Base-by-base conservation (phyloP, 1,140 invertebrate genomes). In the Hypothenemus hampei region DNA sequence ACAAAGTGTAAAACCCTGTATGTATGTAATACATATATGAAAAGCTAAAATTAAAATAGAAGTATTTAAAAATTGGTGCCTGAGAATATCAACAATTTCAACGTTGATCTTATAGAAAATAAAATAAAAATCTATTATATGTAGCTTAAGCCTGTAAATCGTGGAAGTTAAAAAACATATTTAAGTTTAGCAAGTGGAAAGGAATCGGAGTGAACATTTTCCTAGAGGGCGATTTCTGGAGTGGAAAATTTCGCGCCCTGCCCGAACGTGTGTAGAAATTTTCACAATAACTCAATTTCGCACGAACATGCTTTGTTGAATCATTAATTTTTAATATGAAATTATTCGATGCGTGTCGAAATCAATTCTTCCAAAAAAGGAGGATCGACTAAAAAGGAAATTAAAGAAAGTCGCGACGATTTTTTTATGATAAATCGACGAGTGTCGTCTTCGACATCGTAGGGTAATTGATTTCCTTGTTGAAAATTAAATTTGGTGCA, bases 241-340 rank as follows among this genome's bases (percentile, higher is more conserved):
- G 51, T 46, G 51, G 51, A 54, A 54, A 54, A 45, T 54, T 44
- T 41, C 16, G 16, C 22, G 41, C 51, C 40, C 43, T 18, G 43
- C n/a, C n/a, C n/a, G 51, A 10, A 33, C n/a, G 39, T 18, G 31
- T 45, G 51, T 44, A 21, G 41, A 26, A 37, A 45, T 54, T 54
- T 51, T 54, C 41, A 41, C 40, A 46, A 54, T 54, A 54, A 54
- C 51, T 44, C 51, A 46, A 54, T 54, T 54, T 37, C n/a, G 29
- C 40, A 36, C 41, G 23, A 23, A 21, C 20, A 54, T 35, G 41
- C 41, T 44, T 54, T 54, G 40, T 54, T 44, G 41, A 45, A 37
- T 33, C 26, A 46, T 45, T 54, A 54, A 54, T 54, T 54, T 54
- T 54, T 54, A 54, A 46, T 54, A 45, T 54, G 26, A 37, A 45